phyloP scores from a whole-genome alignment of 2,888 invertebrate species.

The Cerastoderma edule region DNA sequence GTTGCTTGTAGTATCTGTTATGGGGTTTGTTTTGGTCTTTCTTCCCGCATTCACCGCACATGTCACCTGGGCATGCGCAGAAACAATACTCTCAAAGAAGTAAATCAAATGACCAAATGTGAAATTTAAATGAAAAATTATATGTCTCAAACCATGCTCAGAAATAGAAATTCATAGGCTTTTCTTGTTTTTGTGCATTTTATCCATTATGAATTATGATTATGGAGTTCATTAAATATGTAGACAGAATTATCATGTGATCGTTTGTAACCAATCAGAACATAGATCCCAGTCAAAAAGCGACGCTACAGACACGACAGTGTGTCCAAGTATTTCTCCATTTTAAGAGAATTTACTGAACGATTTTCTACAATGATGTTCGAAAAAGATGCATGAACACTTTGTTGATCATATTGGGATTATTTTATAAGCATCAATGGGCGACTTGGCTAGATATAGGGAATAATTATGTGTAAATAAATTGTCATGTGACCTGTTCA shows the following conservation, averaged over 20 bases:
- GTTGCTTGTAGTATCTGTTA: background rate
- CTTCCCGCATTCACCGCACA: constrained; percentile 36
- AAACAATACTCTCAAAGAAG: too few species aligned
- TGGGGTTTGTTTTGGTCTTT: constrained; percentile 23
- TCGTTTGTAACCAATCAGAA: constrained; percentile 41
- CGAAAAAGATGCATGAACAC: background rate
- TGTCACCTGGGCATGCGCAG: constrained; percentile 36
- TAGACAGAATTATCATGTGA: constrained; percentile 47
- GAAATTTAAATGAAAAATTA: too few species aligned
- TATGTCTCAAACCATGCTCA: too few species aligned
- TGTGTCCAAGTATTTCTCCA: constrained; percentile 28
- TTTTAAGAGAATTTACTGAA: background rate
- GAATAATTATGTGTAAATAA: constrained; percentile 39
- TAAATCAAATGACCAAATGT: too few species aligned
- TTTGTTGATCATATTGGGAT: constrained; percentile 5
- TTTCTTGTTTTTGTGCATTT: too few species aligned
- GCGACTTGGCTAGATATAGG: constrained; percentile 2
- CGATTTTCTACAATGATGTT: background rate
- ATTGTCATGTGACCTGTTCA: constrained; percentile 79
- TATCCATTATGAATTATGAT: too few species aligned
- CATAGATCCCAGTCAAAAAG: constrained; percentile 6
- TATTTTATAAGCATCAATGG: background rate
- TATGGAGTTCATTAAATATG: constrained; percentile 19
- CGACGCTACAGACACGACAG: constrained; percentile 38
- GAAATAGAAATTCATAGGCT: too few species aligned